Conservation (phyloP, 2,797 vertebrate genomes). For the Gallirallus australis region DNA sequence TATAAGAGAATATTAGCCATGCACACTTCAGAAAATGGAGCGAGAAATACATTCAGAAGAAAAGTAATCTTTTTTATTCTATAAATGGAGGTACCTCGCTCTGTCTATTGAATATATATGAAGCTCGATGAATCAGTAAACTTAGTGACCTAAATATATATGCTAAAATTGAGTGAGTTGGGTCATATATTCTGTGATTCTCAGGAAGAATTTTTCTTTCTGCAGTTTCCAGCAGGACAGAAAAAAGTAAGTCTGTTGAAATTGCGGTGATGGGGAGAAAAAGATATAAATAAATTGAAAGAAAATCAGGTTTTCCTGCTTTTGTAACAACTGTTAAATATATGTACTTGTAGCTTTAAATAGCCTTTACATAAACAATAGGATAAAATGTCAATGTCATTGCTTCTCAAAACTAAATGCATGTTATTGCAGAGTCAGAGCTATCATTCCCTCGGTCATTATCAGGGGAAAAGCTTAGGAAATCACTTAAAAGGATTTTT, state of each 20-base stretch:
- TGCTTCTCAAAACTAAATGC: not conserved
- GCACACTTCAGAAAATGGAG: not conserved
- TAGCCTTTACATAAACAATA: not conserved
- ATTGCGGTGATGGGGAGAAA: not conserved
- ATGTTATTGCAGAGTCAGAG: not conserved
- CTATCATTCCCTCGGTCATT: not conserved
- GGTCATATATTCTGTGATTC: not conserved
- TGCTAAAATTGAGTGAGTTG: not conserved
- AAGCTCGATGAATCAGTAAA: not conserved
- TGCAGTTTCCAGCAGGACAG: not conserved
- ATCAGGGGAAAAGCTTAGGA: not conserved
- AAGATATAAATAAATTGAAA: not conserved
- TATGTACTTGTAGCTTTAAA: not conserved
- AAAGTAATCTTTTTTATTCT: not conserved
- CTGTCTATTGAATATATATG: not conserved
- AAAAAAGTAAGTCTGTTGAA: not conserved
- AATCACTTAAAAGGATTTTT: not conserved
- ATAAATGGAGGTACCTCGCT: not conserved
- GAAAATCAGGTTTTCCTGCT: not conserved
- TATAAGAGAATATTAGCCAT: not conserved
- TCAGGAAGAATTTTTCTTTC: not conserved
- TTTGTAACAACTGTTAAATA: not conserved
- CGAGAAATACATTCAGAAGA: not conserved
- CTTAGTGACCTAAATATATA: not conserved
- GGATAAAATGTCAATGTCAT: not conserved